Evolutionary conservation across 1,140 invertebrate genomes (phyloP).

Genomic region (Rhopalosiphum maidis): DNA sequence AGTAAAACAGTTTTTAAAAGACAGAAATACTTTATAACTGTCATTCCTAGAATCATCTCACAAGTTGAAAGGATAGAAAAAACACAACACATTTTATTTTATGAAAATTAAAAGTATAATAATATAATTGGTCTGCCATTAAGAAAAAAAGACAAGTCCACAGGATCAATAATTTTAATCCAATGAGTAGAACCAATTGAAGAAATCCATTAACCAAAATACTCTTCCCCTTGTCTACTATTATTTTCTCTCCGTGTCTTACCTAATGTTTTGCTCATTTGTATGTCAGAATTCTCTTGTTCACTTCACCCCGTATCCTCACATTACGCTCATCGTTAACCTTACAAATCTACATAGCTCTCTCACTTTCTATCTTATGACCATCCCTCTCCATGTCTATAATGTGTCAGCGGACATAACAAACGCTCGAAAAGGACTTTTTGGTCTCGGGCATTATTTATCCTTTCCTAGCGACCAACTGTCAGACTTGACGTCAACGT

Average conservation of each 20-base stretch:
- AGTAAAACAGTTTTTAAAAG: neutral
- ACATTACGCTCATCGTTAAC: neutral
- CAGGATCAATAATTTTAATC: slow-evolving; percentile 20
- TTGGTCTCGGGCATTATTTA: neutral
- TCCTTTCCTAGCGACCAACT: neutral
- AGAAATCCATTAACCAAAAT: neutral
- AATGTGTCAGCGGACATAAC: neutral
- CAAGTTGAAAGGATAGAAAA: neutral
- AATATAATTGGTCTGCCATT: neutral
- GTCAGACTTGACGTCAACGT: neutral
- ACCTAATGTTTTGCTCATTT: neutral
- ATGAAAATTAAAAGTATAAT: neutral
- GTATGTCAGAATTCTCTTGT: neutral
- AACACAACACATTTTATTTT: neutral
- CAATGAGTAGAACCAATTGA: neutral
- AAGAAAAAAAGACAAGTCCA: neutral
- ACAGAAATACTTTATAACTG: neutral
- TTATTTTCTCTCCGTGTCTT: neutral
- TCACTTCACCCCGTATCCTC: neutral
- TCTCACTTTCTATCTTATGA: neutral
- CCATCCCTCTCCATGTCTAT: neutral
- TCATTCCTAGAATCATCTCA: neutral
- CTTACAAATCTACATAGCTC: neutral
- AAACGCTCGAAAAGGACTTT: neutral
- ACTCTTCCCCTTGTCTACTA: neutral